These are phyloP conservation scores for Umimayanthus kanabou DNA, from an alignment of 92 coral and sea anemone genomes.

Conservation along the genomic window DNA sequence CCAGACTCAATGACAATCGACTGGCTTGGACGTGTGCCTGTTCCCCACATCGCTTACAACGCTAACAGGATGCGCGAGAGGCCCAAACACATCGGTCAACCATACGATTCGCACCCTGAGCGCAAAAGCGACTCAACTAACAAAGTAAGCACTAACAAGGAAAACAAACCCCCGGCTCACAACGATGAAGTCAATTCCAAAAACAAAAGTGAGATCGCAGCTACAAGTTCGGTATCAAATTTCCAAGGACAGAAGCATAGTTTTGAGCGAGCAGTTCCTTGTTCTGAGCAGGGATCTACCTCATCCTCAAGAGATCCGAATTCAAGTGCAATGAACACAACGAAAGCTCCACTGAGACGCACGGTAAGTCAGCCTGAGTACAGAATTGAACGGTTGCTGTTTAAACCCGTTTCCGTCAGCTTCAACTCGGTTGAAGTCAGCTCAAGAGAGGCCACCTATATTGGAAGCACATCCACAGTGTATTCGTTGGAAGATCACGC, in stretches of 20 bases:
- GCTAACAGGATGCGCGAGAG: neutral
- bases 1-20: constrained; percentile 30
- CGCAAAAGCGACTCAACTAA: neutral
- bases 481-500: neutral
- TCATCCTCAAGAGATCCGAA: neutral
- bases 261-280: neutral
- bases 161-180: neutral
- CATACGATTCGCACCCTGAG: neutral
- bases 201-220: neutral
- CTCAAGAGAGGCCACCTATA: neutral
- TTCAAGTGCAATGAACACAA: neutral
- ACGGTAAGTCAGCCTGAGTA: neutral
- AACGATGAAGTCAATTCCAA: neutral
- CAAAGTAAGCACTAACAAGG: neutral
- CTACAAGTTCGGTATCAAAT: neutral
- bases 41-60: constrained; percentile 4
- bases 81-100: neutral
- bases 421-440: constrained; percentile 10
- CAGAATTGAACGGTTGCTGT: neutral
- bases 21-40: constrained; percentile 11
- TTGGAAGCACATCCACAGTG: neutral
- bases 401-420: constrained; percentile 35
- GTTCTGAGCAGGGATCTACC: neutral
- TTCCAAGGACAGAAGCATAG: neutral
- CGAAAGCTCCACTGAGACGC: neutral